Evolutionary conservation across 2,113 vertebrate genomes (phyloP).

Genomic region (Furnarius figulus): DNA sequence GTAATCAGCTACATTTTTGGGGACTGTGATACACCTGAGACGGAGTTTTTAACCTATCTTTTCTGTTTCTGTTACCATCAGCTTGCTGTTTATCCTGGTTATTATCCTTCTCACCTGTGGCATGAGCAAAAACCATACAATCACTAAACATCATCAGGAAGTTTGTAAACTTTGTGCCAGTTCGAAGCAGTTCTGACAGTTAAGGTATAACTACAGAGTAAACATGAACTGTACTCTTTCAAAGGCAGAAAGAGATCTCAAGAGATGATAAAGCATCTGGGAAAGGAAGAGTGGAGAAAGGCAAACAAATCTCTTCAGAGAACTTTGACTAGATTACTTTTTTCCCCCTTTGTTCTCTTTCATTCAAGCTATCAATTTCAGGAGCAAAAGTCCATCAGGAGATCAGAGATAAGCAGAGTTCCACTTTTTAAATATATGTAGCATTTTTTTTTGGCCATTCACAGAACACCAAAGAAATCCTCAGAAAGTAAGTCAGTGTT

Average conservation of each 20-base stretch:
- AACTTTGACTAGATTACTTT: not conserved
- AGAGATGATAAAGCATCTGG: not conserved
- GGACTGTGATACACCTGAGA: not conserved
- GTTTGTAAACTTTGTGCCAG: not conserved
- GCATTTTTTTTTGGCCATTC: not conserved
- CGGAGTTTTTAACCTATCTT: not conserved
- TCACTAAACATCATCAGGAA: not conserved
- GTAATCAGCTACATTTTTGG: not conserved
- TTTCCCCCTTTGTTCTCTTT: not conserved
- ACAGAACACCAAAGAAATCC: not conserved
- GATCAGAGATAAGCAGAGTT: not conserved
- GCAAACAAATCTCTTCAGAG: not conserved
- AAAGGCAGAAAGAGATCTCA: constrained; percentile 2
- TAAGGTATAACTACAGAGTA: constrained; percentile 52
- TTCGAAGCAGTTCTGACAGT: not conserved
- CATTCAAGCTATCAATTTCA: not conserved
- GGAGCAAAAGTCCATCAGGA: not conserved
- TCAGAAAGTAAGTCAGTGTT: not conserved
- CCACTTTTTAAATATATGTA: not conserved
- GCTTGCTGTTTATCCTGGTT: not conserved
- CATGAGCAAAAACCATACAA: not conserved
- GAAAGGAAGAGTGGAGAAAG: not conserved
- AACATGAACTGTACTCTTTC: not conserved
- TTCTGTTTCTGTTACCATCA: not conserved
- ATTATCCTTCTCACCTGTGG: not conserved